Conservation (phyloP, 64 coral and sea anemone genomes). For the Pocillopora damicornis region DNA sequence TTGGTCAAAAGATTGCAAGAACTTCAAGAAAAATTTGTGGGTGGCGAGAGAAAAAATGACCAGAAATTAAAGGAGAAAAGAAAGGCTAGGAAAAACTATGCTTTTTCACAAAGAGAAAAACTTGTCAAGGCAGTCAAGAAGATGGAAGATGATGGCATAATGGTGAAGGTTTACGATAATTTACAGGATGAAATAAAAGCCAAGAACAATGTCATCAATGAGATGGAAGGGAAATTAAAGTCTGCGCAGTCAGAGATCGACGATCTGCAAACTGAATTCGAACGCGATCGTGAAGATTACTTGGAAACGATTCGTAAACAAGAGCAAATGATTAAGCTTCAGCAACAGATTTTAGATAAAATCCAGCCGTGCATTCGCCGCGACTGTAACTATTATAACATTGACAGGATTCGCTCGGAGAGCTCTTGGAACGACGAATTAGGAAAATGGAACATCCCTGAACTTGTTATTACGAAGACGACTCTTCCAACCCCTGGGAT, state of each 20-base stretch:
- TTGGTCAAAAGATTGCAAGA: slow-evolving; percentile 58
- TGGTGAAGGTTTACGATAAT: slow-evolving; percentile 91
- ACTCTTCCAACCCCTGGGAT: slow-evolving; percentile 75
- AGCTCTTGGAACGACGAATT: slow-evolving; percentile 78
- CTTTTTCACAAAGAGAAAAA: slow-evolving; percentile 68
- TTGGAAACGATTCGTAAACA: slow-evolving; percentile 88
- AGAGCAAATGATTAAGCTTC: slow-evolving; percentile 76
- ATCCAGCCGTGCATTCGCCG: slow-evolving; percentile 95
- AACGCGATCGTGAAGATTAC: slow-evolving; percentile 85
- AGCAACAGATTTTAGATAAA: slow-evolving; percentile 87
- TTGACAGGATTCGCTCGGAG: slow-evolving; percentile 73
- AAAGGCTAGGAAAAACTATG: slow-evolving; percentile 76
- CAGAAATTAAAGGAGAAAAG: slow-evolving; percentile 82
- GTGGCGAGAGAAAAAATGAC: slow-evolving; percentile 86
- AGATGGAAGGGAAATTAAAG: slow-evolving; percentile 55
- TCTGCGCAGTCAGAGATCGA: slow-evolving; percentile 66
- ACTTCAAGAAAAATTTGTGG: slow-evolving; percentile 80
- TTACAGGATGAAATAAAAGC: slow-evolving; percentile 92
- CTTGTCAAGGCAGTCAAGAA: slow-evolving; percentile 66
- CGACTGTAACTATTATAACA: slow-evolving; percentile 97
- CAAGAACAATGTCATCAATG: slow-evolving; percentile 60
- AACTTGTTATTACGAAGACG: slow-evolving; percentile 80
- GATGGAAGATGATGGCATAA: slow-evolving; percentile 83
- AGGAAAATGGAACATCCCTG: slow-evolving; percentile 76
- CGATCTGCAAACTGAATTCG: slow-evolving; percentile 85